Conservation (phyloP, 2,888 invertebrate species). For the Apotomis betuletana region DNA sequence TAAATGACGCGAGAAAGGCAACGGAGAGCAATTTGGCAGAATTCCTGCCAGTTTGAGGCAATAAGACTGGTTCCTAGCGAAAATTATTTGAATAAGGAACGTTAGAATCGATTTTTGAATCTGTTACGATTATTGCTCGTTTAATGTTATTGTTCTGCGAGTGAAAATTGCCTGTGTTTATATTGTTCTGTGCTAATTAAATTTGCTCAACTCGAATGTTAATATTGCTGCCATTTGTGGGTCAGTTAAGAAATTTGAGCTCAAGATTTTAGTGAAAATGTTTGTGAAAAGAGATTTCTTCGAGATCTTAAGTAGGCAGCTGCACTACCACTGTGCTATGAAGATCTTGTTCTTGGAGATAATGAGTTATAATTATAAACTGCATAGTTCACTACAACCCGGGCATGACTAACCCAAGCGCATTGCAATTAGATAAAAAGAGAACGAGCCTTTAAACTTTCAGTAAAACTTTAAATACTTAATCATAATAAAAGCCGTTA, state of each 20-base stretch:
- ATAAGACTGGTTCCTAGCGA: constrained; percentile 61
- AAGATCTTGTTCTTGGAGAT: too few species aligned
- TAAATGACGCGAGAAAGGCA: constrained; percentile 79
- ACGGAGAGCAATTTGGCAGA: constrained; percentile 78
- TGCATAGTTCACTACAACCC: too few species aligned
- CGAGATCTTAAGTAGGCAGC: too few species aligned
- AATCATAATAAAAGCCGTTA: constrained; percentile 30
- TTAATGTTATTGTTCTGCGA: constrained; percentile 30
- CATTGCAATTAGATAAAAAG: too few species aligned
- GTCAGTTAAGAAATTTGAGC: neutral
- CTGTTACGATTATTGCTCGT: constrained; percentile 30
- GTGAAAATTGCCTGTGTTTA: constrained; percentile 12
- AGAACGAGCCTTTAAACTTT: neutral
- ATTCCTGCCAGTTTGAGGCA: constrained; percentile 62
- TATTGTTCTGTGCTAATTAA: neutral
- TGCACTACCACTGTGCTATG: too few species aligned
- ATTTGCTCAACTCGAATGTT: neutral
- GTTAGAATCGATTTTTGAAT: constrained; percentile 40
- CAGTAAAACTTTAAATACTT: neutral
- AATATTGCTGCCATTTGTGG: neutral
- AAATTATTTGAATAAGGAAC: constrained; percentile 59
- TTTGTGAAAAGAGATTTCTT: too few species aligned
- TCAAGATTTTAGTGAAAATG: neutral
- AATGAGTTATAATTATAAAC: too few species aligned
- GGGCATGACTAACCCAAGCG: too few species aligned